Evolutionary conservation across 2,797 vertebrate genomes (phyloP).

Genomic region (Danio kyathit): DNA sequence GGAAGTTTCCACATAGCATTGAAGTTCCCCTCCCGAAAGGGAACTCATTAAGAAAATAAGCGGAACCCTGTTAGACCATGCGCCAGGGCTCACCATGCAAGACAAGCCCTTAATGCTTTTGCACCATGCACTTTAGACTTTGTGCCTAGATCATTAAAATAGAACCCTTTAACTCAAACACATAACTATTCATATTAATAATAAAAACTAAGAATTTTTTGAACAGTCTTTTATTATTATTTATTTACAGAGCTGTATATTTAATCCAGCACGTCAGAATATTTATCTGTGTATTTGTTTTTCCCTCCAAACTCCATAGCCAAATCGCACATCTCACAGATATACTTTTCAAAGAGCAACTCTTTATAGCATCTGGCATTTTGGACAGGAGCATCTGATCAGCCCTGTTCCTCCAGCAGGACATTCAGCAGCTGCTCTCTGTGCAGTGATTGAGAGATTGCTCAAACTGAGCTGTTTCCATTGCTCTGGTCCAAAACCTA

Average conservation of each 20-base stretch:
- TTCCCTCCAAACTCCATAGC: conserved; percentile 1
- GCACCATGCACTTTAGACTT: too few relatives aligned
- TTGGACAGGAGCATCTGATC: conserved; percentile 13
- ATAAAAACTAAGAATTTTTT: too few relatives aligned
- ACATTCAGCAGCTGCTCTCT: conserved; percentile 16
- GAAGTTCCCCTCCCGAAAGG: too few relatives aligned
- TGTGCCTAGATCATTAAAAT: too few relatives aligned
- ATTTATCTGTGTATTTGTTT: neutral
- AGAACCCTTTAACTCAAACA: too few relatives aligned
- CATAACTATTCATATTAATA: too few relatives aligned
- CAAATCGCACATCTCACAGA: neutral
- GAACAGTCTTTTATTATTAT: too few relatives aligned
- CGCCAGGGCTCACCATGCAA: too few relatives aligned
- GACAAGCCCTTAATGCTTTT: too few relatives aligned
- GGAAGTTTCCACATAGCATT: too few relatives aligned
- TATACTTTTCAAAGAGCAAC: neutral
- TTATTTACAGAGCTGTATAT: conserved; percentile 10
- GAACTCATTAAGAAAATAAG: too few relatives aligned
- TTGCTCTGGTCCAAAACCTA: conserved; percentile 20
- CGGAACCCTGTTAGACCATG: too few relatives aligned
- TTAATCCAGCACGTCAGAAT: neutral
- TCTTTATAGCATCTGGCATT: conserved; percentile 33
- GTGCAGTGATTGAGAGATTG: conserved; percentile 23
- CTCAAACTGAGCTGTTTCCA: conserved; percentile 28
- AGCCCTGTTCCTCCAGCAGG: conserved; percentile 18